Evolutionary conservation across 1,140 invertebrate genomes (phyloP), one percentile per base, ranked within the genome.

Genomic region (Drosophila subobscura): DNA sequence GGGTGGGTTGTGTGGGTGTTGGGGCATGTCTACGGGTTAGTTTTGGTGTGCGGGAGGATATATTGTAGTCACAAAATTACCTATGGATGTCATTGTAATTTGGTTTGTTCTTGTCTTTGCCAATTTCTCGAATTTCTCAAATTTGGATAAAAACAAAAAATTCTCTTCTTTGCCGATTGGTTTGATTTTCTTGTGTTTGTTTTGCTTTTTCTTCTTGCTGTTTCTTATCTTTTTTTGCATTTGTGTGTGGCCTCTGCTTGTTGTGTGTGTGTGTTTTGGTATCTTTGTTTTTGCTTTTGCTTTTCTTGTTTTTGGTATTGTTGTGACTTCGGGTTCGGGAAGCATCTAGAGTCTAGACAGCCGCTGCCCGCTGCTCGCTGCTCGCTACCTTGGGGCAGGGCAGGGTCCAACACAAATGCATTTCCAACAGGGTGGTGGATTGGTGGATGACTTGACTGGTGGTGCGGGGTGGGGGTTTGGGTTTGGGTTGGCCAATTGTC

Each of bases 71-170:
- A 45, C 51, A 64, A 85, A 90, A 84, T 91, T 91, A 91, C 89
- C 90, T 91, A 91, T 91, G 63, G 90, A 91, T 68, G 90, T 91
- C 90, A 91, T 37, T 37, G 33, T 91, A 86, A 91, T 91, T 91
- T 90, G 64, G 54, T 47, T 80, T 74, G 55, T 55, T 72, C 66
- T 77, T 79, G 72, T 74, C 57, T 64, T 72, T 59, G 60, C 60
- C 61, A 42, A 67, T 75, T 67, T 41, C 4, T 70, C 54, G 56
- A 75, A 75, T 53, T 74, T 41, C 5, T 70, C 54, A 66, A 75
- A 75, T 53, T 74, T 66, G 42, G 72, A 74, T 75, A 73, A 58
- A 66, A 66, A 54, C 49, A 58, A 66, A 64, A 75, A 74, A 54
- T 70, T 68, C 2, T 66, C 54, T 64, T 65, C 16, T 57, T 58